phyloP scores from a whole-genome alignment of 2,797 vertebrate genomes.

The Enteromius trimaculatus region DNA sequence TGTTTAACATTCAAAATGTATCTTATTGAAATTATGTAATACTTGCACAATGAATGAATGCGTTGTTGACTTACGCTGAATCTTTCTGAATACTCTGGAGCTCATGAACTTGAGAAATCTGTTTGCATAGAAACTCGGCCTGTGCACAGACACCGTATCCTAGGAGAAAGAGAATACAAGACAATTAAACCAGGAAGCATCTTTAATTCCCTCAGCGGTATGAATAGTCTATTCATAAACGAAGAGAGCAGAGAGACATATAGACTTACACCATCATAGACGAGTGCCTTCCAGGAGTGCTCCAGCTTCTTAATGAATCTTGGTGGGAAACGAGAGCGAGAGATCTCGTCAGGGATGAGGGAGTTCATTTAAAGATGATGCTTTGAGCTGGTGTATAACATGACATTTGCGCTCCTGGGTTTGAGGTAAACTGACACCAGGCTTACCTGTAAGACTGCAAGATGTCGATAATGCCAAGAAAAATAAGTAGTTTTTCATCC shows the following conservation, averaged over 20 bases:
- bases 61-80: constrained; percentile 84
- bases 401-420: neutral
- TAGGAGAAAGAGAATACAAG: constrained; percentile 64
- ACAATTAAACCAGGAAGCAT: constrained; percentile 22
- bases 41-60: neutral
- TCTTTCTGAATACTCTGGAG: constrained; percentile 93
- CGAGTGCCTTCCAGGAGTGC: constrained; percentile 98
- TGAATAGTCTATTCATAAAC: constrained; percentile 64
- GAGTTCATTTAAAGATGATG: constrained; percentile 21
- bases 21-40: neutral
- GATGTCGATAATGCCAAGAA: constrained; percentile 98
- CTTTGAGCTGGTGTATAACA: neutral
- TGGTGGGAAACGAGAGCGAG: constrained; percentile 58
- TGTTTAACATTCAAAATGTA: neutral
- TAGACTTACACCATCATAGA: constrained; percentile 93
- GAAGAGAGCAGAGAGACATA: constrained; percentile 45
- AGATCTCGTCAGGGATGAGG: constrained; percentile 42
- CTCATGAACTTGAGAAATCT: constrained; percentile 99
- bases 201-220: constrained; percentile 28
- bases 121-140: constrained; percentile 95
- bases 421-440: neutral
- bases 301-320: constrained; percentile 98
- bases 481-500: constrained; percentile 94
- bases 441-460: constrained; percentile 95
- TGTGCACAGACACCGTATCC: constrained; percentile 96